Base-by-base conservation (phyloP, 2,888 invertebrate species). In the Drosophila neonasuta region DNA sequence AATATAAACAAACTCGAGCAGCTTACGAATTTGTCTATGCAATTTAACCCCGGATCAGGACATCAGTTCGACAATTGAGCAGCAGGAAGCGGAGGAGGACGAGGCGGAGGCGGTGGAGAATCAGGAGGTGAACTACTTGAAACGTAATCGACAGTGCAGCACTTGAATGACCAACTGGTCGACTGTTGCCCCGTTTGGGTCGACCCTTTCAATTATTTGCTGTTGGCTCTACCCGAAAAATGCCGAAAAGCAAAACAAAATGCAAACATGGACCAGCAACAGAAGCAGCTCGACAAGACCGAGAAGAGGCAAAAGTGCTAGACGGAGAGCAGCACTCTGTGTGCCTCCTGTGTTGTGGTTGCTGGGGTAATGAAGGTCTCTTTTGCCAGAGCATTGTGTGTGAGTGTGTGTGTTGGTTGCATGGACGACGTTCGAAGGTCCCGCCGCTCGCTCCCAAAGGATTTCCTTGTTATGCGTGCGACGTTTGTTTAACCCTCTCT, bases 151-250 rank as follows among this genome's bases (percentile, higher is more conserved):
- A 76, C 82, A 85, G 82, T 86, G 85, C 76, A 70, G 85, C 82
- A 81, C 85, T 82, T 81, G 81, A 87, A 87, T 87, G 81, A 87
- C 81, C 87, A 79, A 80, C 82, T 79, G 85, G 74, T 73, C 69
- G 71, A 71, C 51, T 15, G 41, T 55, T 30, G 20, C 13, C 36
- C 48, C 10, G 39, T 30, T 10, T 20, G 36, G 2, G 30, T 60
- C 75, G 72, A 80, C 87, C 87, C 81, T 81, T 81, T 86, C 85
- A 84, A 81, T 81, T 87, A 81, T 87, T 86, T 81, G 81, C 83
- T 74, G 65, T 77, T 80, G 62, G 57, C 69, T 71, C 73, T 66
- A 30, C 62, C 67, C 67, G 67, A 76, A 77, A 68, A 80, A 80
- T 80, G 71, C 80, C 80, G 71, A 84, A 77, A 86, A 84, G 79